phyloP scores from a whole-genome alignment of 2,888 invertebrate species.

The Xestoiulus laeticollis region DNA sequence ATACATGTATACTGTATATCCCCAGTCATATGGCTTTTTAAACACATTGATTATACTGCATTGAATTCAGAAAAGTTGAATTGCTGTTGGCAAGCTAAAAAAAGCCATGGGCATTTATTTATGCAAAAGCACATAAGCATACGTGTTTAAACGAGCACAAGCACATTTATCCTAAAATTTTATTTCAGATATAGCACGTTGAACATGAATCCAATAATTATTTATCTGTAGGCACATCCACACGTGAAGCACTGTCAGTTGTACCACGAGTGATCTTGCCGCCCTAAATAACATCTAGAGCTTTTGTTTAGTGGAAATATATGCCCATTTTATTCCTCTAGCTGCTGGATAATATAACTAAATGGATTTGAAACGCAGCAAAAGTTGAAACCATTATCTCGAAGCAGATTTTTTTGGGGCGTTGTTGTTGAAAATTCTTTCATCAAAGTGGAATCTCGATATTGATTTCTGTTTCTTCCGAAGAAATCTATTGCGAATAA shows the following conservation, averaged over 20 bases:
- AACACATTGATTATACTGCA: background rate
- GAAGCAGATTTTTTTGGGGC: background rate
- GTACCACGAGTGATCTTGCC: conserved; percentile 10
- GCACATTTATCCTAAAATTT: background rate
- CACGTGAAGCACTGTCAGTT: conserved; percentile 5
- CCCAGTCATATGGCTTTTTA: background rate
- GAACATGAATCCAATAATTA: conserved; percentile 23
- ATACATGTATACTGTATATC: too few species aligned
- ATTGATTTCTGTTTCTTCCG: background rate
- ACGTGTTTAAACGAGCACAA: conserved; percentile 10
- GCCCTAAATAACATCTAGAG: conserved; percentile 6
- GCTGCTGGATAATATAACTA: background rate
- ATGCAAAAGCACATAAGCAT: background rate
- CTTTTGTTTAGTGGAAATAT: background rate
- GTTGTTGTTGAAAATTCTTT: conserved; percentile 3
- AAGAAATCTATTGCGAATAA: background rate
- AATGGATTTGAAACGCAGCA: background rate
- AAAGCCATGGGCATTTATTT: background rate
- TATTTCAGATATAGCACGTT: background rate
- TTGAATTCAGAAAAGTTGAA: background rate
- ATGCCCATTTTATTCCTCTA: background rate
- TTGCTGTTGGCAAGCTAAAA: conserved; percentile 1
- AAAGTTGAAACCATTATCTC: background rate
- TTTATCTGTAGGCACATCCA: conserved; percentile 12
- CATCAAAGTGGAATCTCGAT: background rate